Percentiles rank a stretch among this genome's conserved stretches.
phyloP scores from a whole-genome alignment of 2,797 vertebrate species.

The Pygocentrus nattereri region DNA sequence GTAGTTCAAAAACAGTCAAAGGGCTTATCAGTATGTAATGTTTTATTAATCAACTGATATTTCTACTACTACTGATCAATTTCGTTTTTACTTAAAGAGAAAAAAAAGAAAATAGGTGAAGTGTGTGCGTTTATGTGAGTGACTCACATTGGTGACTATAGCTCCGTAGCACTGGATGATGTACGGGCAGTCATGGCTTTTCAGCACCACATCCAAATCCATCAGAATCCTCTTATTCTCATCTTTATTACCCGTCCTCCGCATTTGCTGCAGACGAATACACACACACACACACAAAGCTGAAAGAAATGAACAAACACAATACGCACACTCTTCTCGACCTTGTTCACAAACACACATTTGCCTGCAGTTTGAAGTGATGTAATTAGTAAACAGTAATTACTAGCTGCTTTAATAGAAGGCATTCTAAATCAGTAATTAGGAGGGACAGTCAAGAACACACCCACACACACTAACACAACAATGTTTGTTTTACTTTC shows the following conservation, averaged over 20 bases:
- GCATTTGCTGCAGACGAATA: constrained; percentile 88
- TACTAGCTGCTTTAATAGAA: constrained; percentile 30
- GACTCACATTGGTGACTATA: constrained; percentile 92
- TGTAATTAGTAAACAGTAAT: constrained; percentile 42
- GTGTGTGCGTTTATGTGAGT: neutral
- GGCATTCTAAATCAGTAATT: constrained; percentile 36
- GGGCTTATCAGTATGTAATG: neutral
- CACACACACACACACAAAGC: neutral
- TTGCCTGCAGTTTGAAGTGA: neutral
- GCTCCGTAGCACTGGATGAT: constrained; percentile 97
- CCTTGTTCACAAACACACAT: constrained; percentile 3
- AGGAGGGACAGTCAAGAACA: neutral
- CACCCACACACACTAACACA: neutral
- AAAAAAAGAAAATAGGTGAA: neutral
- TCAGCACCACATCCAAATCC: constrained; percentile 95
- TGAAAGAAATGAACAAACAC: neutral
- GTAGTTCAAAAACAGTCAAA: neutral
- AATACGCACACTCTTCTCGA: neutral
- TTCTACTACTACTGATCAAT: too few species aligned
- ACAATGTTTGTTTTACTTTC: too few species aligned
- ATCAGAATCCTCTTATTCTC: constrained; percentile 96
- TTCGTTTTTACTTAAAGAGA: too few species aligned
- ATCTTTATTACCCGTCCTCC: constrained; percentile 93
- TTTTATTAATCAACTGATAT: neutral
- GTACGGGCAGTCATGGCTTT: constrained; percentile 96